phyloP scores from a whole-genome alignment of 2,113 vertebrate species.

The Tauraco erythrolophus region DNA sequence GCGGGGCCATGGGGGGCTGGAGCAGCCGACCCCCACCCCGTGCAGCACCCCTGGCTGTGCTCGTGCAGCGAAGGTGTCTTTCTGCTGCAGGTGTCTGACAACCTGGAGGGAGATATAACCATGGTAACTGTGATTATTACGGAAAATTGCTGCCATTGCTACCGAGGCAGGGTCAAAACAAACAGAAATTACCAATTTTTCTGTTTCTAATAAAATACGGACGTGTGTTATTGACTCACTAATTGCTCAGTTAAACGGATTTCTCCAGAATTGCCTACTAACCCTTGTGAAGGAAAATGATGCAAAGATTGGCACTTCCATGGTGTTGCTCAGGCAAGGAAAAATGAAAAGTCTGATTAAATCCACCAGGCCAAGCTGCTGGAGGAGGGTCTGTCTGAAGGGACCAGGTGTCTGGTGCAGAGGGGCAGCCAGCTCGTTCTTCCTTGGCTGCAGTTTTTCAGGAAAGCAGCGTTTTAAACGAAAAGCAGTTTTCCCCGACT shows the following conservation, averaged over 20 bases:
- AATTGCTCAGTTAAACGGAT: not conserved
- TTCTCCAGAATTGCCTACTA: not conserved
- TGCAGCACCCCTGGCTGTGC: not conserved
- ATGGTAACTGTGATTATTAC: not conserved
- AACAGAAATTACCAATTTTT: slow-evolving; percentile 38
- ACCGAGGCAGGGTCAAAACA: slow-evolving; percentile 17
- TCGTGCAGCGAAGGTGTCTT: not conserved
- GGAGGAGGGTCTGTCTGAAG: rapidly evolving
- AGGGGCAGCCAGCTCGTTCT: not conserved
- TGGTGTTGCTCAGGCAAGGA: not conserved
- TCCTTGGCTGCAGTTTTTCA: not conserved
- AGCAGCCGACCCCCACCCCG: not conserved
- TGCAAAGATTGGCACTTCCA: not conserved
- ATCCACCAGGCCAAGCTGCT: rapidly evolving
- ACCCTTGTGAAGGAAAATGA: not conserved
- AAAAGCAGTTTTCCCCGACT: not conserved
- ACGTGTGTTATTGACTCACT: not conserved
- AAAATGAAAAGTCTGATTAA: not conserved
- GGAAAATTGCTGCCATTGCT: not conserved
- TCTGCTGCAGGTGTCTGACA: not conserved
- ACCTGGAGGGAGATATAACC: not conserved
- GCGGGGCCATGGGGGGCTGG: rapidly evolving
- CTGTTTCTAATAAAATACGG: not conserved
- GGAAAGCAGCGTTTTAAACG: not conserved
- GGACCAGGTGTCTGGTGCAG: not conserved